Base-by-base conservation (phyloP, 2,797 vertebrate species). In the Micropoecilia bifurca region DNA sequence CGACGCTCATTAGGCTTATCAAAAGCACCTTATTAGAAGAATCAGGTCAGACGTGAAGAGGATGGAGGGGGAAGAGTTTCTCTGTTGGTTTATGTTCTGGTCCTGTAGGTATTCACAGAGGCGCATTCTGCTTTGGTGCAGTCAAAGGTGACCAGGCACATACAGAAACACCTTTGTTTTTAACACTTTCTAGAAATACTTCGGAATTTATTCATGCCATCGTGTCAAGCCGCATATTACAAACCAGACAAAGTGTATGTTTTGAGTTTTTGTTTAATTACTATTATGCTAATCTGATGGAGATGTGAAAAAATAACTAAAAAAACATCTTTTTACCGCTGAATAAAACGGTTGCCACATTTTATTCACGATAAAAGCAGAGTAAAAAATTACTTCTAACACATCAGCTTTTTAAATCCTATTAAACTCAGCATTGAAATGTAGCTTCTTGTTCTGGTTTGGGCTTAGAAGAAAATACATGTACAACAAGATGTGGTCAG, bases 1-100 rank as follows among this genome's bases (percentile, higher is more conserved):
- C 81, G 87, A 88, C 88, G 84, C 90, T 90, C 87, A 89, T 84
- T 87, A 83, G 30, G 53, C 82, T 89, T 81, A 93, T 91, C 87
- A 83, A 87, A 86, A 80, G 82, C 86, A 83, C 86, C 94, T 93
- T 83, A 87, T 94, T 93, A 91, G 50, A 83, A 59, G 82, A 91
- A 93, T 89, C 83, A 86, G 90, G 92, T 93, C 90, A 89, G 85
- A 87, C 73, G 59, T 45, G 61, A 47, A 72, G 66, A 39, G 33
- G 36, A 66, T 66, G 33, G 61, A 48, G 71, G 68, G 41, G 47
- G 53, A n/a, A n/a, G 48, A 33, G 50, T 75, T 63, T 77, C 39
- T 73, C 53, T 28, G 12, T 71, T 5, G n/a, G 78, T 68, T 57
- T 59, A 20, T 75, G 39, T 59, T 73, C 83, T 73, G 73, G 73